A percentile compares a stretch with the other conserved stretches of the same genome.
Conservation (phyloP, 2,888 invertebrate genomes). For the Phanerotoma sp. region DNA sequence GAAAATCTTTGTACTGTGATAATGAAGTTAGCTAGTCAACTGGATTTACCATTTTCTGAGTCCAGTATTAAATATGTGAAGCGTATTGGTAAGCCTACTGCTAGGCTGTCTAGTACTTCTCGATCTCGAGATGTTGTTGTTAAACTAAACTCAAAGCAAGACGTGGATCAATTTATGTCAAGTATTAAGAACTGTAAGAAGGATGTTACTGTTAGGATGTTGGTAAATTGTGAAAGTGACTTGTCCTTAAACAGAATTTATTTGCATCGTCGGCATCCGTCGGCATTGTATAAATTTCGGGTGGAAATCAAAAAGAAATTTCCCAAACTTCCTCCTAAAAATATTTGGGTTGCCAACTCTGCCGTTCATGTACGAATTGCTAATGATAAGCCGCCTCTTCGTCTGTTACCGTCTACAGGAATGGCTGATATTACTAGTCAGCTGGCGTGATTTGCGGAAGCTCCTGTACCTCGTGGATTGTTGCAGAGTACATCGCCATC, state of each 20-base stretch:
- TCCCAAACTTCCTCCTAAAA: not conserved
- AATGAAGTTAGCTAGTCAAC: not conserved
- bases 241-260: not conserved
- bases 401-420: too few species aligned
- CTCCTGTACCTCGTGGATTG: too few species aligned
- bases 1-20: not conserved
- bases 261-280: not conserved
- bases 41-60: not conserved
- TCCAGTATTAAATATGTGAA: not conserved
- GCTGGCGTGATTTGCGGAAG: too few species aligned
- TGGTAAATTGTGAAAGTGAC: not conserved
- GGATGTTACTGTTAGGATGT: not conserved
- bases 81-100: not conserved
- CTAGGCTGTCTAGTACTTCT: not conserved
- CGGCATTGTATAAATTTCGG: constrained; percentile 9
- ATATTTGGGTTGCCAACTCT: not conserved
- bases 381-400: not conserved
- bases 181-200: constrained; percentile 3
- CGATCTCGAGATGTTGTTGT: not conserved
- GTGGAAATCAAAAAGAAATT: not conserved
- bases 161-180: not conserved
- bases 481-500: too few species aligned
- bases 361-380: not conserved
- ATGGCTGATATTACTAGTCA: too few species aligned
- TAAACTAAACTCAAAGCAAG: not conserved